Evolutionary conservation across 2,113 vertebrate species (phyloP).

Genomic region (Psophia crepitans): DNA sequence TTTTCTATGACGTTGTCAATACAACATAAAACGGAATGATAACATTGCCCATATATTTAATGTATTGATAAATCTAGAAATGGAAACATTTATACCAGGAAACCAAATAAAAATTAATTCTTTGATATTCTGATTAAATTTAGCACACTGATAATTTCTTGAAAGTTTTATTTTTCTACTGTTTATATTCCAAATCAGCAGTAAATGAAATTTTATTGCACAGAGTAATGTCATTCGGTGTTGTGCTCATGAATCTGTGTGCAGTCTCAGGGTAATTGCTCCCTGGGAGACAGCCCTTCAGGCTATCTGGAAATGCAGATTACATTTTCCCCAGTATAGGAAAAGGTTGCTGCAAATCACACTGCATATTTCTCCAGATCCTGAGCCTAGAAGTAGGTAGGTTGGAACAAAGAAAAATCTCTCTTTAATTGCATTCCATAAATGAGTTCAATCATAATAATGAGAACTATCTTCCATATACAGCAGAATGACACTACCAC

Average conservation of each 20-base stretch:
- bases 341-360: neutral
- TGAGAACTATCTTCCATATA: neutral
- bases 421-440: neutral
- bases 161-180: neutral
- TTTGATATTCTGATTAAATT: neutral
- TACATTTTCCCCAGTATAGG: neutral
- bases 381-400: neutral
- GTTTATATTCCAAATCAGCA: neutral
- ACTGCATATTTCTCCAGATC: neutral
- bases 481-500: neutral
- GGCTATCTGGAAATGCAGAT: neutral
- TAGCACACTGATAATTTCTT: neutral
- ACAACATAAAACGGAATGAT: neutral
- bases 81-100: neutral
- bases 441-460: neutral
- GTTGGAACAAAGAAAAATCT: neutral
- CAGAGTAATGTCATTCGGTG: neutral
- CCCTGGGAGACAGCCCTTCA: neutral
- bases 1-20: neutral
- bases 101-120: neutral
- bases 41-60: neutral
- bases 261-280: neutral
- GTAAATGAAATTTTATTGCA: neutral
- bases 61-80: neutral
- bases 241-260: neutral